A percentile compares a stretch with the other conserved stretches of the same genome.
phyloP scores from a whole-genome alignment of 1,140 invertebrate species.

The Brachystomella parvula region DNA sequence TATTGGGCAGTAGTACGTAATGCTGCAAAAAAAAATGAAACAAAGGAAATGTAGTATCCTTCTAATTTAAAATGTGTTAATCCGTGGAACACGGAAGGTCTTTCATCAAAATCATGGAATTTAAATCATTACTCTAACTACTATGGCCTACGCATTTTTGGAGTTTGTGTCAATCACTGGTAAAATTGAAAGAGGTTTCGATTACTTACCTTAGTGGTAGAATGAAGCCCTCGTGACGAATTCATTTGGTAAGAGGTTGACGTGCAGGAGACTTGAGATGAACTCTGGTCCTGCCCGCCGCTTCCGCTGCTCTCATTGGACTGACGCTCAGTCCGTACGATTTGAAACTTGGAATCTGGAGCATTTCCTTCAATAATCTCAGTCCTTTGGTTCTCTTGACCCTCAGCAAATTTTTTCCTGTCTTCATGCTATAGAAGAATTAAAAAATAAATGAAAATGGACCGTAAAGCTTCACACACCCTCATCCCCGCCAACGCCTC shows the following conservation, averaged over 20 bases:
- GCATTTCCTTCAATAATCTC: constrained; percentile 36
- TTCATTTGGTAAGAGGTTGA: constrained; percentile 37
- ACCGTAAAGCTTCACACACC: no score
- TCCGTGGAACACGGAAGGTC: no score
- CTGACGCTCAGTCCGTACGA: constrained; percentile 33
- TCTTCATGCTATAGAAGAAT: constrained; percentile 31
- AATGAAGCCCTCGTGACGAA: constrained; percentile 29
- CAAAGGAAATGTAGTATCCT: no score
- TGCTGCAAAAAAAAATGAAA: no score
- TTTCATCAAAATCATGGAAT: no score
- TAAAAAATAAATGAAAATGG: constrained; percentile 3
- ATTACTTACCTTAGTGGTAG: constrained; percentile 32
- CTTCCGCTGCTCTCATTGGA: constrained; percentile 21
- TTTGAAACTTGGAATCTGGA: constrained; percentile 35
- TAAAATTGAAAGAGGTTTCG: not conserved
- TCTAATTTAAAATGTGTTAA: no score
- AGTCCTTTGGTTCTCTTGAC: constrained; percentile 31
- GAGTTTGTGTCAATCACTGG: not conserved
- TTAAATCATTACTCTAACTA: not conserved
- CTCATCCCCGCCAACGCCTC: no score
- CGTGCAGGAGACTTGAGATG: constrained; percentile 15
- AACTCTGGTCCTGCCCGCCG: constrained; percentile 9
- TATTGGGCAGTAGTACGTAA: not conserved
- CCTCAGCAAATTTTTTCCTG: constrained; percentile 27
- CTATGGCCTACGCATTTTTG: not conserved